Conservation (phyloP, 1,140 invertebrate species). For the Rhizoglyphus robini region DNA sequence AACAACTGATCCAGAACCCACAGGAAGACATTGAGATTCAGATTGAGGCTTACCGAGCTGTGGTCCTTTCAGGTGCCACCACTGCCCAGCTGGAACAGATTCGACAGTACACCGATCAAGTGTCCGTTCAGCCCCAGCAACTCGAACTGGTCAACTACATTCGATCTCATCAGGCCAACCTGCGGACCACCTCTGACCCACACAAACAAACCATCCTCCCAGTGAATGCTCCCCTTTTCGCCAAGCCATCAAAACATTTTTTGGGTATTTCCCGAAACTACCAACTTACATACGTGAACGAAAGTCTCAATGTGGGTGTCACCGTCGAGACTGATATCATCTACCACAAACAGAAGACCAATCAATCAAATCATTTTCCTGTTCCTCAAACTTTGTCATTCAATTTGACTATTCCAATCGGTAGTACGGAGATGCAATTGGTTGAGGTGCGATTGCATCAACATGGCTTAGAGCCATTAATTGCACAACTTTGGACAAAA, state of each 20-base stretch:
- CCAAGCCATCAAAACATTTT: background rate
- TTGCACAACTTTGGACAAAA: background rate
- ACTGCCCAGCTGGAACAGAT: slow-evolving; percentile 1
- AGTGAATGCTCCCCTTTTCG: slow-evolving; percentile 11
- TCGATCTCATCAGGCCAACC: slow-evolving; percentile 17
- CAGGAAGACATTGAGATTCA: slow-evolving; percentile 10
- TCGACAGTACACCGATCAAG: background rate
- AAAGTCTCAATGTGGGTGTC: background rate
- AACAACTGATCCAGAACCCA: background rate
- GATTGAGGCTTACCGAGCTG: slow-evolving; percentile 14
- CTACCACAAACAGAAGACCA: background rate
- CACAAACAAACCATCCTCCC: slow-evolving; percentile 20
- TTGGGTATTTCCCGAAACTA: slow-evolving; percentile 17
- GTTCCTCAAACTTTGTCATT: slow-evolving; percentile 9
- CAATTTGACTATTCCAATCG: slow-evolving; percentile 15
- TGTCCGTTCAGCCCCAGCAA: background rate
- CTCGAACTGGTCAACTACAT: slow-evolving; percentile 14
- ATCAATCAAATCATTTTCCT: background rate
- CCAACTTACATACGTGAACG: slow-evolving; percentile 13
- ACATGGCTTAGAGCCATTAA: slow-evolving; percentile 10
- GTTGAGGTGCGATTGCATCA: slow-evolving; percentile 2
- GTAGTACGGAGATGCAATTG: background rate
- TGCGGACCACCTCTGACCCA: slow-evolving; percentile 8
- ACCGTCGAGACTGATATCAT: slow-evolving; percentile 17
- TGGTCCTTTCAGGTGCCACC: slow-evolving; percentile 3